Evolutionary conservation across 2,113 vertebrate genomes (phyloP).

Genomic region (Ciconia stormi): DNA sequence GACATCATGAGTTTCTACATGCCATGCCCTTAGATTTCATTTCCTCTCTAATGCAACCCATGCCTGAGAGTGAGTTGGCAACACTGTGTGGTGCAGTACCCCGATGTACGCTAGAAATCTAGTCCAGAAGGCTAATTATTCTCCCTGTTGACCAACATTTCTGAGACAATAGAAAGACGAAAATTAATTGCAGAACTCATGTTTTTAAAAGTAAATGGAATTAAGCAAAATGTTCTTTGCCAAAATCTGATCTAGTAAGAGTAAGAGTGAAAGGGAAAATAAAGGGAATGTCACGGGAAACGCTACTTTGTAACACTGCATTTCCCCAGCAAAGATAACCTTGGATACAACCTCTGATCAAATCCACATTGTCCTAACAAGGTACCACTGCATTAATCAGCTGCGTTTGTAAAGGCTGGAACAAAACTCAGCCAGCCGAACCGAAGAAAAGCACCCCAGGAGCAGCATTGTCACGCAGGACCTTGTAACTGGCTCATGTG

Average conservation of each 20-base stretch:
- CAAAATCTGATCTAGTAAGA: conserved; percentile 52
- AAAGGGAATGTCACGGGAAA: conserved; percentile 25
- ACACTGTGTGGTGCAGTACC: neutral
- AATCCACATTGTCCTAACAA: neutral
- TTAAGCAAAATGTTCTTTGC: conserved; percentile 6
- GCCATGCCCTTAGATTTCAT: neutral
- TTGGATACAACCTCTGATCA: neutral
- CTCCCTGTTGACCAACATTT: conserved; percentile 56
- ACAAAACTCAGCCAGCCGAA: neutral
- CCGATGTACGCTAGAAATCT: neutral
- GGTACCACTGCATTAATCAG: neutral
- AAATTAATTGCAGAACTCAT: conserved; percentile 66
- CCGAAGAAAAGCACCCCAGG: neutral
- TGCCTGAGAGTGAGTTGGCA: conserved; percentile 16
- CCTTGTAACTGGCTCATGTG: accelerated
- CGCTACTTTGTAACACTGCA: neutral
- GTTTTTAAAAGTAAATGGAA: conserved; percentile 38
- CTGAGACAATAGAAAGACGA: conserved; percentile 53
- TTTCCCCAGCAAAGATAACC: neutral
- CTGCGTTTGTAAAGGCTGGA: neutral
- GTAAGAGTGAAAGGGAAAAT: conserved; percentile 54
- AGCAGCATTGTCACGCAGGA: neutral
- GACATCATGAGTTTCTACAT: neutral
- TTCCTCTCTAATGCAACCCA: conserved; percentile 6
- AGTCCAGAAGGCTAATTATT: conserved; percentile 38